Percentiles rank a stretch among this genome's conserved stretches.
Evolutionary conservation across 2,888 invertebrate species (phyloP).

Genomic region (Allygus modestus): DNA sequence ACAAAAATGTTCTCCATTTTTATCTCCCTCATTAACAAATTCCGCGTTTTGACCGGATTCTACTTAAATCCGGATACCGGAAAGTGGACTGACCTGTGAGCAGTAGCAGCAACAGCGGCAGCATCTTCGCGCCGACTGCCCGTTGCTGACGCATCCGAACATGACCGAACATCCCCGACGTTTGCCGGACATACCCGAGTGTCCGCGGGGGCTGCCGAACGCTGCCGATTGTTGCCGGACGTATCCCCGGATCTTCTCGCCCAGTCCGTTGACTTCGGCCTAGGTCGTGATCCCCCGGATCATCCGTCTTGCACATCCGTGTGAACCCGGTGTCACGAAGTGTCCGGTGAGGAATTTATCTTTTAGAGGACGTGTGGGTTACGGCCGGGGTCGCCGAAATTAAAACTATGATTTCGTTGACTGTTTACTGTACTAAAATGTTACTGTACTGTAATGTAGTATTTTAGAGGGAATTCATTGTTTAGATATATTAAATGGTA

Average conservation of each 20-base stretch:
- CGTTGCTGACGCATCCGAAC: background rate
- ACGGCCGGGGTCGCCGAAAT: no score
- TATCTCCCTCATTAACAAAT: no score
- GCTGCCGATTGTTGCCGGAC: constrained; percentile 4
- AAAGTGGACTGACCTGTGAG: background rate
- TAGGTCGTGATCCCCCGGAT: background rate
- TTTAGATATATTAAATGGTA: no score
- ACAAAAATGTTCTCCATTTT: no score
- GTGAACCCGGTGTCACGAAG: background rate
- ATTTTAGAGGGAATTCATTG: no score
- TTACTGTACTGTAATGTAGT: no score
- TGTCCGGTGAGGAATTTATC: background rate
- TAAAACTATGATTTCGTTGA: no score
- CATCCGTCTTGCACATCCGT: constrained; percentile 13
- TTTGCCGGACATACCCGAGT: background rate
- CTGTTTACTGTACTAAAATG: no score
- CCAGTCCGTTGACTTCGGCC: constrained; percentile 21
- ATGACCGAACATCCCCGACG: background rate
- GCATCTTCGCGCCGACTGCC: background rate
- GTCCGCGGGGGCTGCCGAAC: background rate
- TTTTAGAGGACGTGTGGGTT: no score
- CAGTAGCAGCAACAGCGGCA: background rate
- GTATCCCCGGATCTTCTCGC: background rate
- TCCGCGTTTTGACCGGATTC: no score
- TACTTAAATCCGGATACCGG: background rate